These are phyloP conservation scores for Gorsachius goisagi DNA, from an alignment of 2,113 vertebrate species.

Conservation along the genomic window DNA sequence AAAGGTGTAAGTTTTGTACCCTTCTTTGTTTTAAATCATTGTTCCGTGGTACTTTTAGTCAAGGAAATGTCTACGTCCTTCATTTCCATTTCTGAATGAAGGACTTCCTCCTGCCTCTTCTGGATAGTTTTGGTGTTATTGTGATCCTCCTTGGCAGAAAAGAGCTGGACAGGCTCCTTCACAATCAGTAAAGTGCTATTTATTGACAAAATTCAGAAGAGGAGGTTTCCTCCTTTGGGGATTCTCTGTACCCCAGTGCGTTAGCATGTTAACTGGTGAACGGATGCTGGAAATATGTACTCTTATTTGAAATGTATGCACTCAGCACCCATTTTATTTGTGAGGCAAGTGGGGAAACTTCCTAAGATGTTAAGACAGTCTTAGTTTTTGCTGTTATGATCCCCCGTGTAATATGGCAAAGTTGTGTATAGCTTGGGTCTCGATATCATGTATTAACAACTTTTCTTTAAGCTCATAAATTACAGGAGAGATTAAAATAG, in stretches of 20 bases:
- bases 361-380: background rate
- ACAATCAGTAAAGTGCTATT: background rate
- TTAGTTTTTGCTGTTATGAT: background rate
- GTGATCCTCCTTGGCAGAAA: background rate
- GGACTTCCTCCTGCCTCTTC: background rate
- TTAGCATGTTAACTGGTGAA: background rate
- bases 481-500: slow-evolving; percentile 40
- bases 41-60: background rate
- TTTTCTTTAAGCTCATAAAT: slow-evolving; percentile 18
- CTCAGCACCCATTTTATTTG: background rate
- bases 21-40: background rate
- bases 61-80: background rate
- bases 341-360: background rate
- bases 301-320: background rate
- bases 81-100: background rate
- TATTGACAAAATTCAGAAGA: background rate
- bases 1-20: background rate
- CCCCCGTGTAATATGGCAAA: background rate
- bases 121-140: background rate
- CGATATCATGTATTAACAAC: background rate
- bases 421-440: background rate
- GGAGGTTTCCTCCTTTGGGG: background rate
- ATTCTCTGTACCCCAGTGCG: background rate
- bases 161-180: background rate
- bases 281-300: background rate